phyloP scores from a whole-genome alignment of 2,113 vertebrate genomes.

The Daboia siamensis region DNA sequence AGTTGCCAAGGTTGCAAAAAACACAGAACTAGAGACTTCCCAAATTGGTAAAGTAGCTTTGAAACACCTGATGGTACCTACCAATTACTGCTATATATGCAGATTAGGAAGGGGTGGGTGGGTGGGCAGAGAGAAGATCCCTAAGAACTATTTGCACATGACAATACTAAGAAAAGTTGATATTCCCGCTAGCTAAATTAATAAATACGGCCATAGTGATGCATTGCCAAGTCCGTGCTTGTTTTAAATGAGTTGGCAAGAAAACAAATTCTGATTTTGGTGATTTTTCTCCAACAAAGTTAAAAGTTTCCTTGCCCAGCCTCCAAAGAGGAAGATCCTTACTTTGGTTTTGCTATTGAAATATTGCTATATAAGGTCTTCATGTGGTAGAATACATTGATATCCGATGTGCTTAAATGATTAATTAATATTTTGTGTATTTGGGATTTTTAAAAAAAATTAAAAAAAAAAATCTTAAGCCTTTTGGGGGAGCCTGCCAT shows the following conservation, averaged over 20 bases:
- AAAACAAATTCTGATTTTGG: background rate
- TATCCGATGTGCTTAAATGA: background rate
- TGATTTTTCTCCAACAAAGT: background rate
- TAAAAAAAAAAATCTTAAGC: background rate
- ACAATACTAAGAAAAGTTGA: background rate
- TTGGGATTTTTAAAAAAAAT: background rate
- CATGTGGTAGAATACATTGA: background rate
- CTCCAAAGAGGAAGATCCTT: background rate
- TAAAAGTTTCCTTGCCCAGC: background rate
- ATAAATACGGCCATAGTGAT: background rate
- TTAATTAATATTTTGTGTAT: background rate
- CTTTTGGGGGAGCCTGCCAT: background rate
- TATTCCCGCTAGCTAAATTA: slow-evolving; percentile 11
- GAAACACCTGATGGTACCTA: background rate
- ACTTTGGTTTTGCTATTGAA: background rate
- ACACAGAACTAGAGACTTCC: background rate
- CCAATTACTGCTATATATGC: background rate
- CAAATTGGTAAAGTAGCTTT: background rate
- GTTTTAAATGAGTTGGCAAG: background rate
- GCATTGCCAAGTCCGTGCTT: background rate
- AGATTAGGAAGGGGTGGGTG: background rate
- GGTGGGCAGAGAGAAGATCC: background rate
- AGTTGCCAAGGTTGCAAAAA: too few species aligned
- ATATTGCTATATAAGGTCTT: background rate
- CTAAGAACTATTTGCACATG: background rate